These are phyloP conservation scores for Mormyrus iriodes DNA, from an alignment of 2,113 vertebrate genomes.

Conservation along the genomic window DNA sequence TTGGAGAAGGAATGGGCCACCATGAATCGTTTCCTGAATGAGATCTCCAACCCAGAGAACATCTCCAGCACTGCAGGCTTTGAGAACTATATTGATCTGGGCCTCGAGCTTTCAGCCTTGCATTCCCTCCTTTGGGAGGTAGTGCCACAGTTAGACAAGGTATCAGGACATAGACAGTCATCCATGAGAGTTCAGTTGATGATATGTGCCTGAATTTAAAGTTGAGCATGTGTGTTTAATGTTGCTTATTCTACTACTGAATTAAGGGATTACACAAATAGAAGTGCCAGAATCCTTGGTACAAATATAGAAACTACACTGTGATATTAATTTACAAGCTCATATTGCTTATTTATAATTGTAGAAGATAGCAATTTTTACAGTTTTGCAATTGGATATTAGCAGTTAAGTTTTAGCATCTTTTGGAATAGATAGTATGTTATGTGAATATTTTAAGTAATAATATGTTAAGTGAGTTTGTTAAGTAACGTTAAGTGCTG, in stretches of 20 bases:
- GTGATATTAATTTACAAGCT: background rate
- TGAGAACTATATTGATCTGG: conserved; percentile 91
- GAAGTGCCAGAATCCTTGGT: background rate
- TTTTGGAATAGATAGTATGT: background rate
- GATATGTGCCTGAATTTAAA: background rate
- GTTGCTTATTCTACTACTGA: background rate
- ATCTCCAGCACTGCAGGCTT: conserved; percentile 85
- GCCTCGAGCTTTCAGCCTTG: conserved; percentile 85
- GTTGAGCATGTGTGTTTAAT: background rate
- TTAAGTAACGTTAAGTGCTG: background rate
- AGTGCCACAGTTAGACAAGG: conserved; percentile 92
- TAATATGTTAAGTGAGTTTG: background rate
- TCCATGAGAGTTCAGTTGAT: background rate
- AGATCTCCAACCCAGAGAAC: conserved; percentile 88
- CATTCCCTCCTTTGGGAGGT: conserved; percentile 91
- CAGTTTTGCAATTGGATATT: background rate
- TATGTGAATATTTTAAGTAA: background rate
- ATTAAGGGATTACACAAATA: background rate
- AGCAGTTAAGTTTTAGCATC: background rate
- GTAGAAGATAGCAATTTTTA: background rate
- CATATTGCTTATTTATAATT: background rate
- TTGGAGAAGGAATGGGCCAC: conserved; percentile 91
- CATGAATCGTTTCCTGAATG: conserved; percentile 90
- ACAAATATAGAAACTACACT: background rate
- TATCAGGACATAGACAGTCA: conserved; percentile 40